Conservation (phyloP, 1,140 invertebrate genomes). For the Aphelenchoides avenae region DNA sequence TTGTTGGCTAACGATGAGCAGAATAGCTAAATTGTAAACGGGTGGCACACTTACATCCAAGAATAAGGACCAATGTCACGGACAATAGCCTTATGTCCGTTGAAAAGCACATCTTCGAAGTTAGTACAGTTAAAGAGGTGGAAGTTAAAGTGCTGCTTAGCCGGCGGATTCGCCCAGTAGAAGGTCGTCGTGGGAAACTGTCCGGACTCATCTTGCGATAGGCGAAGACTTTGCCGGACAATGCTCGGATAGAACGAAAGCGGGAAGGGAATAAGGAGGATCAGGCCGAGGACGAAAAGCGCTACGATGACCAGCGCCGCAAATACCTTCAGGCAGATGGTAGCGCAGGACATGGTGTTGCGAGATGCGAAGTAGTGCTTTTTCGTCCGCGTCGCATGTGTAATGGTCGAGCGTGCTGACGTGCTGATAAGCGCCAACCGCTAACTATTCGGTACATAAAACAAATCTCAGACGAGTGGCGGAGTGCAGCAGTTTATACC, state of each 20-base stretch:
- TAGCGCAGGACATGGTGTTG: not conserved
- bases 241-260: slow-evolving; percentile 1
- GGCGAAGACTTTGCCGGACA: not conserved
- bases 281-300: slow-evolving; percentile 8
- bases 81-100: slow-evolving; percentile 6
- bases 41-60: slow-evolving; percentile 4
- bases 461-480: not conserved
- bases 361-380: not conserved
- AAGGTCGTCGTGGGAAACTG: slow-evolving; percentile 15
- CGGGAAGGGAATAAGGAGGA: slow-evolving; percentile 7
- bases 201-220: slow-evolving; percentile 14
- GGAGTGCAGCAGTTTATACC: not conserved
- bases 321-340: not conserved
- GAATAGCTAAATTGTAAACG: too few relatives aligned
- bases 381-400: not conserved
- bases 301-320: not conserved
- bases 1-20: too few relatives aligned
- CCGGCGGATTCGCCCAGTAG: slow-evolving; percentile 21
- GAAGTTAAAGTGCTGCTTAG: slow-evolving; percentile 16
- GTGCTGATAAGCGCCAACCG: not conserved
- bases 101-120: slow-evolving; percentile 6
- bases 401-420: too few relatives aligned
- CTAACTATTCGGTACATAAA: not conserved
- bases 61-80: slow-evolving; percentile 6
- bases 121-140: slow-evolving; percentile 11